Percentiles rank a stretch among this genome's conserved stretches.
Evolutionary conservation across 2,888 invertebrate species (phyloP).

Genomic region (Eupithecia subfuscata): DNA sequence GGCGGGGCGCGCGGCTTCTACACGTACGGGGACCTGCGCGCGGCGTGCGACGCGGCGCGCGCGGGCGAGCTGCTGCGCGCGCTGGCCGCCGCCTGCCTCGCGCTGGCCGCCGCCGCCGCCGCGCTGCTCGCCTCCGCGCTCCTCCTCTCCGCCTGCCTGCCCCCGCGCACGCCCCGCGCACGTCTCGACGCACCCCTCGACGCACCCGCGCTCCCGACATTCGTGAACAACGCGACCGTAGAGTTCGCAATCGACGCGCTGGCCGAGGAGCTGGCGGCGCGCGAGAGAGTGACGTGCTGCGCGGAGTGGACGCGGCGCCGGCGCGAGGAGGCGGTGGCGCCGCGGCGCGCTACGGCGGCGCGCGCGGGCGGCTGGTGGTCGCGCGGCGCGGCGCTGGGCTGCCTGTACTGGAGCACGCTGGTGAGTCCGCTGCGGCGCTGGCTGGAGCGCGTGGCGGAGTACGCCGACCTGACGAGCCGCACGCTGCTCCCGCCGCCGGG

Average conservation of each 20-base stretch:
- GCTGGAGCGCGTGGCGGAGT: constrained; percentile 65
- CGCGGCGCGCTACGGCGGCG: constrained; percentile 36
- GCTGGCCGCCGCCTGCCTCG: constrained; percentile 46
- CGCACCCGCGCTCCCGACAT: not conserved
- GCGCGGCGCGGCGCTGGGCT: constrained; percentile 58
- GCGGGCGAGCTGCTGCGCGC: constrained; percentile 53
- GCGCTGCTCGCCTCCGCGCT: constrained; percentile 59
- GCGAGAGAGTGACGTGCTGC: constrained; percentile 61
- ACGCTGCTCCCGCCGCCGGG: constrained; percentile 5
- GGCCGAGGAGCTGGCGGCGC: constrained; percentile 21
- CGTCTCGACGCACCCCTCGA: constrained; percentile 33
- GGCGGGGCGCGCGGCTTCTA: constrained; percentile 90
- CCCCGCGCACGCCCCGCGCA: constrained; percentile 37
- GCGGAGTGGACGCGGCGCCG: constrained; percentile 53
- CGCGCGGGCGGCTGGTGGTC: constrained; percentile 41
- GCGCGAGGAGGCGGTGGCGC: constrained; percentile 62
- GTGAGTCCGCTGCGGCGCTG: constrained; percentile 71
- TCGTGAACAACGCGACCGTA: constrained; percentile 48
- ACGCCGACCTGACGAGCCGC: constrained; percentile 50
- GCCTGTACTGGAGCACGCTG: constrained; percentile 70
- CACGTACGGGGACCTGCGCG: constrained; percentile 91
- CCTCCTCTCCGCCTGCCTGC: constrained; percentile 49
- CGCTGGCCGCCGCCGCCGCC: constrained; percentile 49
- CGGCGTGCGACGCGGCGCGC: constrained; percentile 77
- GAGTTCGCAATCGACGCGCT: constrained; percentile 39